Evolutionary conservation across 2,113 vertebrate genomes (phyloP), one percentile per base, ranked within the genome.

Genomic region (Zapus hudsonius): DNA sequence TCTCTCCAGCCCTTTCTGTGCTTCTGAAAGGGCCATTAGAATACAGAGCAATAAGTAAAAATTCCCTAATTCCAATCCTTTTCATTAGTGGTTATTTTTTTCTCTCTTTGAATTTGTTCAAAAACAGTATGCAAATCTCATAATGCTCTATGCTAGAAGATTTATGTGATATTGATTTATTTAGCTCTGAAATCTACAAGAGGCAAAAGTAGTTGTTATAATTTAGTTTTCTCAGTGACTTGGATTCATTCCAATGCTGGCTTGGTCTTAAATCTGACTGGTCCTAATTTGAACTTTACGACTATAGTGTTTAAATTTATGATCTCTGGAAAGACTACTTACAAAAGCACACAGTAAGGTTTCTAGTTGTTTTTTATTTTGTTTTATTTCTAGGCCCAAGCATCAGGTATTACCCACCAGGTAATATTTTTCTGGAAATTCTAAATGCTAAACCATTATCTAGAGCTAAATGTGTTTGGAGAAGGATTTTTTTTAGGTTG

Each of bases 141-240:
- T 95, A 93, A 95, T 95, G 94, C 78, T 93, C 94, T 96, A 96
- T 91, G 88, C 70, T 95, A 47, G 94, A 95, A 94, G 93, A 97
- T 97, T 72, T 76, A 88, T 73, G 23, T 44, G 40, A 72, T 97
- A 97, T 79, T 97, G 90, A 97, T 97, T 98, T 96, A 97, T 97
- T 98, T 97, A 96, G 88, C 96, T 97, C 79, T 97, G 84, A 96
- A 97, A 96, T 97, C 94, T 98, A 95, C 96, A 91, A 36, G 91
- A 70, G 95, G 96, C 96, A 94, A 85, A 97, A 97, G 93, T 97
- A 90, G 95, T 86, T 96, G 97, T 96, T 96, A 97, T 97, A 96
- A 97, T 97, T 97, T 97, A 97, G 95, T 98, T 94, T 97, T 98
- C 95, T 89, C 86, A 92, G 96, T 97, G 96, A 97, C 95, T 97